Conservation (phyloP, 2,113 vertebrate genomes). For the Mustelus asterias region DNA sequence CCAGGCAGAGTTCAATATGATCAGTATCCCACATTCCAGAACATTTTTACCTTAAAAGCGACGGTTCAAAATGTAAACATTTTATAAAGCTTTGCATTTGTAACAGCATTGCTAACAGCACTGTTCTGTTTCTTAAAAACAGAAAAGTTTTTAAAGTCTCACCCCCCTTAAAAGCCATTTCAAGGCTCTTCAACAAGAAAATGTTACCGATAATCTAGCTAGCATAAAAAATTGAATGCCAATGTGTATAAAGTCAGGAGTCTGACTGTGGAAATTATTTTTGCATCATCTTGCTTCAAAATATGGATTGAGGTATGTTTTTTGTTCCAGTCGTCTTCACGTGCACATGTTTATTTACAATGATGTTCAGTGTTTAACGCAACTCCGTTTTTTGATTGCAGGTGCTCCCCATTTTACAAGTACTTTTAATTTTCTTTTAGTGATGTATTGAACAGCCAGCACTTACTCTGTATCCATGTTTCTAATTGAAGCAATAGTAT, state of each 20-base stretch:
- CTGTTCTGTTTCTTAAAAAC: background rate
- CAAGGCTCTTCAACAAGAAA: background rate
- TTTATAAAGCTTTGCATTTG: background rate
- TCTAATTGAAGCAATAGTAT: background rate
- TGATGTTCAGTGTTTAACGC: background rate
- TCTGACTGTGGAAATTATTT: background rate
- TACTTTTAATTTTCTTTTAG: background rate
- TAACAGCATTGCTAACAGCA: background rate
- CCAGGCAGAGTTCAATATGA: no score
- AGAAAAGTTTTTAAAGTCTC: background rate
- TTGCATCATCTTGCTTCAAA: background rate
- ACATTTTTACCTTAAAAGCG: no score
- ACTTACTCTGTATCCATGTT: background rate
- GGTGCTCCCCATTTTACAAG: background rate
- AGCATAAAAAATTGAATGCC: background rate
- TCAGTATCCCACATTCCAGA: no score
- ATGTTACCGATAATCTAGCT: background rate
- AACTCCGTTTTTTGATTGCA: background rate
- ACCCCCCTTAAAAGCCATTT: background rate
- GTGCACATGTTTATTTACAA: background rate
- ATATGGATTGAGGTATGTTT: background rate
- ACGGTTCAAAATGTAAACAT: no score
- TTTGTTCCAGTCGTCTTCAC: background rate
- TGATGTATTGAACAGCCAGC: background rate
- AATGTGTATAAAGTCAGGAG: background rate